These are phyloP conservation scores for Leptopilina syphax DNA, from an alignment of 2,888 invertebrate genomes.

Conservation along the genomic window DNA sequence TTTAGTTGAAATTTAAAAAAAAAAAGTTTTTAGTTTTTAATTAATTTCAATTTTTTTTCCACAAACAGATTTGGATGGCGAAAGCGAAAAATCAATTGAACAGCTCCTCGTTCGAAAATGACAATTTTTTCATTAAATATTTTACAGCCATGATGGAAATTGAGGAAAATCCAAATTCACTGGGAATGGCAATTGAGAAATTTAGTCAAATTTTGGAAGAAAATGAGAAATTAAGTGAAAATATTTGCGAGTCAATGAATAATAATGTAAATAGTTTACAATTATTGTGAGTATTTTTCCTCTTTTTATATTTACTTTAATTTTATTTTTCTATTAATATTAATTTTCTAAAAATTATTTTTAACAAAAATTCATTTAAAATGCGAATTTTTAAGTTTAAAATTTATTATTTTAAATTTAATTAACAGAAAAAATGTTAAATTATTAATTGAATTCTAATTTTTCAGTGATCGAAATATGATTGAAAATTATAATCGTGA, in stretches of 20 bases:
- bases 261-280: constrained; percentile 60
- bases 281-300: constrained; percentile 53
- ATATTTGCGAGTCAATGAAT: constrained; percentile 62
- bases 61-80: constrained; percentile 65
- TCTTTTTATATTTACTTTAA: not conserved
- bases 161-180: constrained; percentile 52
- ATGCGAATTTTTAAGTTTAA: too few species aligned
- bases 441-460: constrained; percentile 25
- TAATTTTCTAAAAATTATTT: not conserved
- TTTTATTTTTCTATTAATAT: constrained; percentile 3
- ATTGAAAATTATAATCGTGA: constrained; percentile 63
- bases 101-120: constrained; percentile 54
- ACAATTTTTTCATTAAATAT: constrained; percentile 67
- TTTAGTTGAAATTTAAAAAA: too few species aligned
- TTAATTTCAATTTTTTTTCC: too few species aligned
- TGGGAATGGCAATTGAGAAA: constrained; percentile 59
- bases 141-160: constrained; percentile 64
- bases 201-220: constrained; percentile 63
- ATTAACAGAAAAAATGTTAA: not conserved
- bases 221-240: constrained; percentile 60
- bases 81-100: constrained; percentile 63
- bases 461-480: constrained; percentile 63
- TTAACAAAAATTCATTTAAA: too few species aligned
- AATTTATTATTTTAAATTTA: too few species aligned
- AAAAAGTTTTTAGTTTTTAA: too few species aligned